These are phyloP conservation scores for Chelonus insularis DNA, from an alignment of 1,140 invertebrate genomes.

Conservation along the genomic window DNA sequence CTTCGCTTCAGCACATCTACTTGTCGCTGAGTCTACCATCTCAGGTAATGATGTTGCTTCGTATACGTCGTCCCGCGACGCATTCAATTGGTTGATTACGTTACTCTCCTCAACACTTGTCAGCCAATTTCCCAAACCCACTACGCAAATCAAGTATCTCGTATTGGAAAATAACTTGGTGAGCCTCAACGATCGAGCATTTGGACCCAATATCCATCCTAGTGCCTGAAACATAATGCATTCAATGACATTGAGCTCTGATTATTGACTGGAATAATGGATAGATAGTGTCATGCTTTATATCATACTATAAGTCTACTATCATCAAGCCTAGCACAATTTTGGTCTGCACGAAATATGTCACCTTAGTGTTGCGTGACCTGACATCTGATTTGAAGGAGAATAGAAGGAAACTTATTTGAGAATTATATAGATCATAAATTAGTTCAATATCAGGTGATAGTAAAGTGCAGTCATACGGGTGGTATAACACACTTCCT, in stretches of 20 bases:
- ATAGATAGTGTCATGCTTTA: background rate
- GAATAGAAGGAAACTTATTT: background rate
- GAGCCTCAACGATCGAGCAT: conserved; percentile 71
- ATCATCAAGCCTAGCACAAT: background rate
- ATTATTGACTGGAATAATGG: background rate
- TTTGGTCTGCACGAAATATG: background rate
- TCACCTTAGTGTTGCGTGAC: background rate
- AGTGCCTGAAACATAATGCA: conserved; percentile 63
- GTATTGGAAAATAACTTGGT: conserved; percentile 74
- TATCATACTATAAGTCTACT: background rate
- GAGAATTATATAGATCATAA: too few relatives aligned
- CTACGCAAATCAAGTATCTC: conserved; percentile 81
- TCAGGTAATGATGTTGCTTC: conserved; percentile 40
- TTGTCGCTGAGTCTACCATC: conserved; percentile 72
- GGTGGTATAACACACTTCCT: too few relatives aligned
- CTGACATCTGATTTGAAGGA: background rate
- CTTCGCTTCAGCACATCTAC: conserved; percentile 73
- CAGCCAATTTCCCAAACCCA: conserved; percentile 75
- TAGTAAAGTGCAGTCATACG: too few relatives aligned
- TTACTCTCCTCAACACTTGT: conserved; percentile 36
- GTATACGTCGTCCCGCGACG: conserved; percentile 44
- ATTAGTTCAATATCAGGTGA: too few relatives aligned
- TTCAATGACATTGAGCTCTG: background rate
- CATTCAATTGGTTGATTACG: conserved; percentile 38
- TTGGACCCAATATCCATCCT: conserved; percentile 70